Base-by-base conservation (phyloP, 2,113 vertebrate species). In the Polyodon spathula region DNA sequence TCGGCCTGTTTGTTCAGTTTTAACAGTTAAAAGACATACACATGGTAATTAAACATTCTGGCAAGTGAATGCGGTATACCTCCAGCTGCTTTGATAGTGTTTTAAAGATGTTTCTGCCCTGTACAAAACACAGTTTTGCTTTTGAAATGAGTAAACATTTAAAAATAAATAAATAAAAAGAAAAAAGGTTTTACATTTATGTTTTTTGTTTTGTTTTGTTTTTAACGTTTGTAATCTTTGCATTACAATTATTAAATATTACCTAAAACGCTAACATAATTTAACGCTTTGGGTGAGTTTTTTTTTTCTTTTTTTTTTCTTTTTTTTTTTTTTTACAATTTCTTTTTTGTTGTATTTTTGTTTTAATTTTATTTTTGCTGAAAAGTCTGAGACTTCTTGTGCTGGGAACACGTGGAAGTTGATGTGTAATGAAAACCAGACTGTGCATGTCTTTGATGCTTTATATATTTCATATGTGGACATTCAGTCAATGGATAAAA, bases 381-480 rank as follows among this genome's bases (percentile, higher is more conserved):
- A 72, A 62, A 74, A 63, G 68, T 75, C 72, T 66, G 65, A 83
- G 74, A 77, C 77, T 78, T 80, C 76, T 78, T 74, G 82, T 87
- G 86, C 79, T 87, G 87, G 84, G 78, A 83, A 79, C 82, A 80
- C 78, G 69, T 73, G 70, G 75, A 76, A 84, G 76, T 64, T 61
- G 70, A 66, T 71, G 74, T 73, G 66, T 72, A 71, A 68, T 72
- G 79, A 86, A 78, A 76, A 76, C 76, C 79, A 74, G 81, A 83
- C 81, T 78, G 84, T 76, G 78, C 86, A 86, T 88, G 88, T 86
- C 81, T 86, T 84, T 64, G 75, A 86, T 75, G 82, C 85, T 89
- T 88, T 88, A 82, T 92, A 85, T 86, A 88, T 72, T 84, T 88
- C 83, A 76, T 39, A 83, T 59, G 80, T 81, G 81, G 81, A 78